Conservation (phyloP, 2,797 vertebrate species). For the Pangasius krempfi region DNA sequence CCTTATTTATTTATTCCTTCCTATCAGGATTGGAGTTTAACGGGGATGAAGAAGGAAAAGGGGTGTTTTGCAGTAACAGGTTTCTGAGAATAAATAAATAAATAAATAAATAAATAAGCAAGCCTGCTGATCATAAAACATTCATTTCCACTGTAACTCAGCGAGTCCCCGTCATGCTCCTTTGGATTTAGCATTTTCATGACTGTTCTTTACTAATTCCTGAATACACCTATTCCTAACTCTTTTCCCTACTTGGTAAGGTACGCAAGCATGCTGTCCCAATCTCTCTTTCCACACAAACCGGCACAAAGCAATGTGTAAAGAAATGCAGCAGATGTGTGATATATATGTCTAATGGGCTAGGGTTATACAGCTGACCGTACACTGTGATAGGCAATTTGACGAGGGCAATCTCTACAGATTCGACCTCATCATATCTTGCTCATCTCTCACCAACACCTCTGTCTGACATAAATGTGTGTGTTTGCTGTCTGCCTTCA, state of each 20-base stretch:
- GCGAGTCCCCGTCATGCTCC: conserved; percentile 28
- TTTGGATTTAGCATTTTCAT: conserved; percentile 37
- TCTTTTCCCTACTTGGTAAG: not conserved
- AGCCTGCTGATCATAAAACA: not conserved
- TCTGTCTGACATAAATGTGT: not conserved
- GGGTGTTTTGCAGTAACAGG: conserved; percentile 6
- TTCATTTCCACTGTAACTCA: conserved; percentile 42
- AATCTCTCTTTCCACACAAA: not conserved
- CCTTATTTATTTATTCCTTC: conserved; percentile 60
- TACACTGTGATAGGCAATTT: conserved; percentile 43
- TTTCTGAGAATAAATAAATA: not conserved
- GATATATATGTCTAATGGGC: conserved; percentile 21
- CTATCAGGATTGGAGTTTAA: conserved; percentile 39
- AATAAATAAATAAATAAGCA: not conserved
- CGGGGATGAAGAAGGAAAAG: not conserved
- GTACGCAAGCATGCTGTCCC: not conserved
- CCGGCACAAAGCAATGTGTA: conserved; percentile 3
- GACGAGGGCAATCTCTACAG: conserved; percentile 38
- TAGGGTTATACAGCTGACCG: conserved; percentile 4
- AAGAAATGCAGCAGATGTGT: not conserved
- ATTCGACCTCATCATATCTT: conserved; percentile 30
- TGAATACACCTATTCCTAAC: conserved; percentile 10
- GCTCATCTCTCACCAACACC: conserved; percentile 10
- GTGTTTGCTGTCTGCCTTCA: conserved; percentile 35
- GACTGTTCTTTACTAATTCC: conserved; percentile 32